Base-by-base conservation (phyloP, 2,888 invertebrate species). In the Hemaris fuciformis region DNA sequence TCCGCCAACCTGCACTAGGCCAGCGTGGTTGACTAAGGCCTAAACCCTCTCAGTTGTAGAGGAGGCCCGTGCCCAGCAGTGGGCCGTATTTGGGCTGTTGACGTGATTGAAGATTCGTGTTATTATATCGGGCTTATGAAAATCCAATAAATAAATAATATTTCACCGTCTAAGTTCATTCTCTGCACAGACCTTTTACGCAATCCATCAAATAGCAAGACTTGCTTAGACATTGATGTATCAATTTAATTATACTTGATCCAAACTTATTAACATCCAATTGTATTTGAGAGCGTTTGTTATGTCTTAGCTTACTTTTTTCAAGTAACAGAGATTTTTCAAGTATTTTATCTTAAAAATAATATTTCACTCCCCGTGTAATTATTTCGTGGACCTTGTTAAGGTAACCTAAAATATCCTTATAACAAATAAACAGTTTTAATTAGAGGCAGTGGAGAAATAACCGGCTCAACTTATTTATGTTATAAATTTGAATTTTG, bases 191-290 rank as follows among this genome's bases (percentile, higher is more conserved):
- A 41, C 6, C 59, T 58, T 23, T 38, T 20, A 31, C n/a, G 20
- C 65, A 64, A 73, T 73, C 68, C 68, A 73, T 73, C 73, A 73
- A 67, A 64, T 63, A 38, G 20, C n/a, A 62, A 62, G 66, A 69
- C 43, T 69, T 69, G 59, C 31, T 15, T 3, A n/a, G 73, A 73
- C 73, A 59, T 73, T 73, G 73, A 73, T 72, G 69, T 72, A 73
- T 73, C 69, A 69, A 70, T 65, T 34, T 67, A 69, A 60, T 72
- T 67, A 67, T 61, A 63, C 64, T 23, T 61, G 63, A 63, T 65
- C 38, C 63, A 60, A 46, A 38, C 62, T n/a, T 53, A 41, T 58
- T 42, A 53, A 20, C 20, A 57, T 18, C 31, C 18, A 31, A 18
- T 53, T 53, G 46, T 20, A 45, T 22, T 46, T n/a, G 38, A 4